Conservation (phyloP, 2,888 invertebrate genomes). For the Gari tellinella region DNA sequence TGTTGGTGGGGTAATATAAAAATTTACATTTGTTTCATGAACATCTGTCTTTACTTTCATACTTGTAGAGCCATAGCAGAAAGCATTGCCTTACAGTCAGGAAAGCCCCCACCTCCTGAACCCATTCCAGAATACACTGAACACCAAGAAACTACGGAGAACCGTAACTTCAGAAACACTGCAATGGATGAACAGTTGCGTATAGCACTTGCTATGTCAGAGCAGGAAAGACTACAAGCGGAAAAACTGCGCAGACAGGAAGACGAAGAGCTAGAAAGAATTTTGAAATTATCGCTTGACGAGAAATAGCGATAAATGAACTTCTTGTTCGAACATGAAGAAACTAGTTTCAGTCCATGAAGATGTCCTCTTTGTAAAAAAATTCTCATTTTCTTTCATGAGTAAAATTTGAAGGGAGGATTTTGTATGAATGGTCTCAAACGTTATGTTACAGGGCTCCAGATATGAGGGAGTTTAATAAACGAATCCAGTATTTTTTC, state of each 20-base stretch:
- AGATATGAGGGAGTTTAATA: too few species aligned
- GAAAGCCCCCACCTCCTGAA: constrained; percentile 82
- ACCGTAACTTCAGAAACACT: constrained; percentile 21
- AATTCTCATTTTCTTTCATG: too few species aligned
- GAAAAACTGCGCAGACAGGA: constrained; percentile 75
- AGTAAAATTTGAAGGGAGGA: too few species aligned
- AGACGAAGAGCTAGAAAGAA: constrained; percentile 83
- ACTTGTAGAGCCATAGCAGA: constrained; percentile 84
- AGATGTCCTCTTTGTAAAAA: too few species aligned
- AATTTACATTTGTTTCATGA: too few species aligned
- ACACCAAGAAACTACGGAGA: constrained; percentile 51
- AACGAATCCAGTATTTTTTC: too few species aligned
- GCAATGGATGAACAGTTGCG: constrained; percentile 79
- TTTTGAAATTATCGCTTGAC: constrained; percentile 82
- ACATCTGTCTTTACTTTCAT: not conserved
- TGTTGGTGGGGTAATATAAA: too few species aligned
- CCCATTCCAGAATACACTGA: constrained; percentile 53
- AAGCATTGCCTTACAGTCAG: constrained; percentile 77
- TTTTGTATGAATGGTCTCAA: too few species aligned
- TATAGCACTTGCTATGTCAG: constrained; percentile 81
- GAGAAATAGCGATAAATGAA: constrained; percentile 76
- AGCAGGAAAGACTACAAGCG: constrained; percentile 74
- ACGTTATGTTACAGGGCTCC: too few species aligned
- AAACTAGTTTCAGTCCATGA: too few species aligned
- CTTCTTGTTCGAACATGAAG: too few species aligned